Percentiles rank a stretch among this genome's conserved stretches.
Evolutionary conservation across 1,140 invertebrate species (phyloP).

Genomic region (Dendroctonus ponderosae): DNA sequence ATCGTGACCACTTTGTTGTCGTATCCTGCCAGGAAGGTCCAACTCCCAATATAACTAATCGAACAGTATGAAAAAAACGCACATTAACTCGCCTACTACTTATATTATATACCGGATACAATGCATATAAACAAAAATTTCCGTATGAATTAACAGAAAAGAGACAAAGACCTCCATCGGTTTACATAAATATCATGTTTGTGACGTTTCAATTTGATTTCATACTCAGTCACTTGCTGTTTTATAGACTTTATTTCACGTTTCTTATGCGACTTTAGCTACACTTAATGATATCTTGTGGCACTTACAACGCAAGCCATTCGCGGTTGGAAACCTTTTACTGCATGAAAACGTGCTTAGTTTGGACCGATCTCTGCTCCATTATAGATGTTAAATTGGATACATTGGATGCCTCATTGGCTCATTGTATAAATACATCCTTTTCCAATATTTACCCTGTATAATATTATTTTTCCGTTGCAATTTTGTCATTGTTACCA

Average conservation of each 20-base stretch:
- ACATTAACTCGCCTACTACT: too few relatives aligned
- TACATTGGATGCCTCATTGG: slow-evolving; percentile 33
- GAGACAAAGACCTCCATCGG: slow-evolving; percentile 15
- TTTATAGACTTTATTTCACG: slow-evolving; percentile 48
- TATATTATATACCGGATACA: too few relatives aligned
- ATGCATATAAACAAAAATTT: too few relatives aligned
- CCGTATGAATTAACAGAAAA: background rate
- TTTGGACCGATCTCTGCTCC: slow-evolving; percentile 43
- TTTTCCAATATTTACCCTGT: slow-evolving; percentile 23
- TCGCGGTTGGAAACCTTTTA: slow-evolving; percentile 45
- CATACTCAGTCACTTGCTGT: slow-evolving; percentile 48
- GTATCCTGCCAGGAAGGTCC: too few relatives aligned
- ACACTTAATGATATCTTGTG: slow-evolving; percentile 44
- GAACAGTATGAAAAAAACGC: too few relatives aligned
- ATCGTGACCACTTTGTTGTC: too few relatives aligned
- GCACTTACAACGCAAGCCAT: slow-evolving; percentile 40
- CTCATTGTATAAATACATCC: slow-evolving; percentile 33
- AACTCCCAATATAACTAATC: too few relatives aligned
- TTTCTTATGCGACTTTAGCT: slow-evolving; percentile 45
- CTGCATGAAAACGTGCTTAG: slow-evolving; percentile 39
- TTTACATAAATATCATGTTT: slow-evolving; percentile 36
- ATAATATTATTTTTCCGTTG: slow-evolving; percentile 10
- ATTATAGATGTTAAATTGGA: slow-evolving; percentile 43
- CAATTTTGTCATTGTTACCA: background rate
- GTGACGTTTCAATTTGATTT: slow-evolving; percentile 48